Evolutionary conservation across 2,113 vertebrate genomes (phyloP).

Genomic region (Pluvialis apricaria): DNA sequence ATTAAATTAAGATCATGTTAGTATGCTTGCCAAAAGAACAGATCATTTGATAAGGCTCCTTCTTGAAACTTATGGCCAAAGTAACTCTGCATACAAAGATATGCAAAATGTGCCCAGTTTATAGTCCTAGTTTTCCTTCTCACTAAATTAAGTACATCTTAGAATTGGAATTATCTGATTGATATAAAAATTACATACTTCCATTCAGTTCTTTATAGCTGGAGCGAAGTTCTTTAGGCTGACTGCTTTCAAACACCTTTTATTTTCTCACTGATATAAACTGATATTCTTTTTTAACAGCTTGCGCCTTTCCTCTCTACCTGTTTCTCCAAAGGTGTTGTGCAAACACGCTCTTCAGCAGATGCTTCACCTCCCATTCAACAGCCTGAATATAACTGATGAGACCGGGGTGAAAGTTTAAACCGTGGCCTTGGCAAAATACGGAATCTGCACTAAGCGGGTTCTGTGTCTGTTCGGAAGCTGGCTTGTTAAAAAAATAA

Average conservation of each 20-base stretch:
- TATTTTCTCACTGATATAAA: not conserved
- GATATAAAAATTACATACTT: not conserved
- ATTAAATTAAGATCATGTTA: not conserved
- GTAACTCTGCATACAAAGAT: not conserved
- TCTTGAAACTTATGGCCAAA: not conserved
- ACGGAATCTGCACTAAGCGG: not conserved
- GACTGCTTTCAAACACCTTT: not conserved
- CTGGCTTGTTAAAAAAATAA: not conserved
- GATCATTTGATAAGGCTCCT: not conserved
- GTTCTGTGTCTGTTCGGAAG: not conserved
- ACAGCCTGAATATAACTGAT: not conserved
- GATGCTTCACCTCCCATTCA: not conserved
- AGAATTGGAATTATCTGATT: not conserved
- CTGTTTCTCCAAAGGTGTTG: not conserved
- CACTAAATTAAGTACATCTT: not conserved
- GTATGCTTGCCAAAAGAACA: not conserved
- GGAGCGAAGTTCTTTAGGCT: not conserved
- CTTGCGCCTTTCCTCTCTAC: not conserved
- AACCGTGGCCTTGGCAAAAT: not conserved
- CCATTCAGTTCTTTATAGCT: not conserved
- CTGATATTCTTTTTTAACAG: not conserved
- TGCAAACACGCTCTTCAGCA: not conserved
- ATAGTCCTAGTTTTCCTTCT: not conserved
- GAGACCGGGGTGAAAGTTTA: not conserved
- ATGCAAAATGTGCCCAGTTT: not conserved